A percentile compares a stretch with the other conserved stretches of the same genome.
Evolutionary conservation across 2,113 vertebrate species (phyloP).

Genomic region (Lagopus leucura): DNA sequence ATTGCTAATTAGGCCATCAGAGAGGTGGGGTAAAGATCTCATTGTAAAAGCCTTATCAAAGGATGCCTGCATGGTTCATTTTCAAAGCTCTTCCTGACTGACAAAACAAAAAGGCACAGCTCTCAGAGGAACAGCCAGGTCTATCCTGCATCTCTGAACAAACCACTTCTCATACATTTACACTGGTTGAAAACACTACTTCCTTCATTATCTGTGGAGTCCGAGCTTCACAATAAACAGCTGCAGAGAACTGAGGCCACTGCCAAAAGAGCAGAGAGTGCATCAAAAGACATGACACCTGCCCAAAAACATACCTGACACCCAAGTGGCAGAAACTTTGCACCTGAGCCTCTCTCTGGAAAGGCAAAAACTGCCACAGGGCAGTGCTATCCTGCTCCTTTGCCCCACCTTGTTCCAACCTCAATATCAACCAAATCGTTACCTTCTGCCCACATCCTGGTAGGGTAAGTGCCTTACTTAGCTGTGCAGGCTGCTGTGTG

Average conservation of each 20-base stretch:
- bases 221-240: neutral
- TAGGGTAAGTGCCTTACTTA: neutral
- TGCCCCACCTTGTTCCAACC: neutral
- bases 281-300: neutral
- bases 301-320: neutral
- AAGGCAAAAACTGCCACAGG: neutral
- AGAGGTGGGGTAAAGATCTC: slow-evolving; percentile 21
- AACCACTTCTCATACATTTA: slow-evolving; percentile 43
- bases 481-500: neutral
- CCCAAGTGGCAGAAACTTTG: neutral
- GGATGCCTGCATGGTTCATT: slow-evolving; percentile 41
- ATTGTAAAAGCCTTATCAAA: slow-evolving; percentile 67
- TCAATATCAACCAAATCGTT: neutral
- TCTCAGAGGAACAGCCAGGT: slow-evolving; percentile 46
- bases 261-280: neutral
- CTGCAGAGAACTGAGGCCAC: neutral
- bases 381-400: neutral
- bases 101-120: slow-evolving; percentile 39
- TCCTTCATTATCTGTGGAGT: slow-evolving; percentile 1
- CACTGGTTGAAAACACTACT: neutral
- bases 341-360: neutral
- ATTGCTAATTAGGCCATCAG: slow-evolving; percentile 43
- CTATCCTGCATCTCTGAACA: neutral
- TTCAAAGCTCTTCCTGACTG: slow-evolving; percentile 59
- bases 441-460: neutral